Percentiles rank a stretch among this genome's conserved stretches.
phyloP scores from a whole-genome alignment of 2,888 invertebrate genomes.

The Synanthedon andrenaeformis region DNA sequence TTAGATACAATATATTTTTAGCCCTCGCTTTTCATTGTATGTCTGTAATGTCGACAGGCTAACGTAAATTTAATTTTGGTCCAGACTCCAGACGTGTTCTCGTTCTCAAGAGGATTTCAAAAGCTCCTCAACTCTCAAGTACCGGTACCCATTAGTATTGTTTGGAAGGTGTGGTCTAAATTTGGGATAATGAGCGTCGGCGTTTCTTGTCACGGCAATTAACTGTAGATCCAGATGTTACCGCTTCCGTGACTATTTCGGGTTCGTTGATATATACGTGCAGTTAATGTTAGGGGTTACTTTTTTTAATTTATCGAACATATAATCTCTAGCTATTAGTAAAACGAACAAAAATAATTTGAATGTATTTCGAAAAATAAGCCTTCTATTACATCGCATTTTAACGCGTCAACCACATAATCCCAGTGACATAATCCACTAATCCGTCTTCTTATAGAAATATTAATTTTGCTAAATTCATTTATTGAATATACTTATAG shows the following conservation, averaged over 20 bases:
- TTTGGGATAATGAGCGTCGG: slow-evolving; percentile 38
- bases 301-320: no score
- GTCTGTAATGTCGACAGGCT: background rate
- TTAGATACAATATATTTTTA: no score
- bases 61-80: background rate
- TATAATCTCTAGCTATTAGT: no score
- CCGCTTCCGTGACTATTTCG: slow-evolving; percentile 46
- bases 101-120: slow-evolving; percentile 6
- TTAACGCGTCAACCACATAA: no score
- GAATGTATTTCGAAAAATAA: no score
- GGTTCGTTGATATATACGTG: slow-evolving; percentile 33
- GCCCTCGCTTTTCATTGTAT: no score
- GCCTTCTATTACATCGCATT: no score
- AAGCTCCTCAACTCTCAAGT: slow-evolving; percentile 8
- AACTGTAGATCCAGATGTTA: slow-evolving; percentile 22
- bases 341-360: no score
- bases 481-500: no score
- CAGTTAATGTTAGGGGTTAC: slow-evolving; percentile 7
- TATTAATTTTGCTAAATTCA: no score
- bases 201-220: slow-evolving; percentile 46
- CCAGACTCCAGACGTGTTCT: background rate
- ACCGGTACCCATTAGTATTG: slow-evolving; percentile 17
- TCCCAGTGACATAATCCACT: no score
- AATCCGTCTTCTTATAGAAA: no score
- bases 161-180: slow-evolving; percentile 32